Evolutionary conservation across 2,888 invertebrate genomes (phyloP).

Genomic region (Gnatocerus cornutus): DNA sequence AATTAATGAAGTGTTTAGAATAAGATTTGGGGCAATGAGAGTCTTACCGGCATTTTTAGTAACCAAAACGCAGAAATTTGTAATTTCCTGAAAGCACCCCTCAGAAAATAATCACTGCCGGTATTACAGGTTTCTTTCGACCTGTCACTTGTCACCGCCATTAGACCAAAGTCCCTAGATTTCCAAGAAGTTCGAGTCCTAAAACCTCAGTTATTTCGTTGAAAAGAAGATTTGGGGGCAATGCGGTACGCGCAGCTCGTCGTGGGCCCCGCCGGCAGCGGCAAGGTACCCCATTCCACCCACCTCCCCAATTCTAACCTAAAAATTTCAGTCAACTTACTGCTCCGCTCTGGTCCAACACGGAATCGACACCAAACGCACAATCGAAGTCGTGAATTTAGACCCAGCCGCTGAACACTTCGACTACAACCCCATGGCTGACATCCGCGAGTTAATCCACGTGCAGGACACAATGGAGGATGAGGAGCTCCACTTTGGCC

Average conservation of each 20-base stretch:
- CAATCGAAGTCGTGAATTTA: conserved; percentile 73
- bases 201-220: background rate
- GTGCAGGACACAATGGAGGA: conserved; percentile 98
- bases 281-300: conserved; percentile 80
- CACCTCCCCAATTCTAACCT: background rate
- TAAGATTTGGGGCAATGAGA: background rate
- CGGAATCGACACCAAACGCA: conserved; percentile 82
- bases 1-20: no score
- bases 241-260: conserved; percentile 97
- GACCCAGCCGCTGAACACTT: conserved; percentile 87
- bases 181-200: no score
- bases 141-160: no score
- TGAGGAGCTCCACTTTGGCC: conserved; percentile 93
- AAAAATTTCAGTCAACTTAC: conserved; percentile 87
- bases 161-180: no score
- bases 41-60: conserved; percentile 30
- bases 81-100: conserved; percentile 8
- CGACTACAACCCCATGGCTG: conserved; percentile 89
- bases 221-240: background rate
- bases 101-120: conserved; percentile 19
- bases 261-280: conserved; percentile 97
- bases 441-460: conserved; percentile 92
- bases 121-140: conserved; percentile 10
- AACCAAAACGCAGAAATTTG: background rate
- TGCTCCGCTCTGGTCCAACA: conserved; percentile 92